A percentile compares a stretch with the other conserved stretches of the same genome.
Evolutionary conservation across 1,140 invertebrate species (phyloP).

Genomic region (Drosophila rufa): DNA sequence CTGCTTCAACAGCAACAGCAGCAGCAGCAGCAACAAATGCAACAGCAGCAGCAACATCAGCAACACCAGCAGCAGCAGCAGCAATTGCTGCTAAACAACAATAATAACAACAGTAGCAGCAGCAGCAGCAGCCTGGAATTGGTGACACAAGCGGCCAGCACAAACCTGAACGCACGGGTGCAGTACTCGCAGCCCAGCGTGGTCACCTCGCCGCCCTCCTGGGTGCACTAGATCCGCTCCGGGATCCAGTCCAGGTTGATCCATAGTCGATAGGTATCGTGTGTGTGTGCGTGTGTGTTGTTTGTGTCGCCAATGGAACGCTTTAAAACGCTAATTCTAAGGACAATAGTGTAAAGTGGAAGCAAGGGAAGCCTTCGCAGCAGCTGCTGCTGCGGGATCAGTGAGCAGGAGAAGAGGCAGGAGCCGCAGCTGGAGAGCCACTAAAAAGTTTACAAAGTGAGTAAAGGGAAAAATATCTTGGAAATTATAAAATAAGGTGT

Average conservation of each 20-base stretch:
- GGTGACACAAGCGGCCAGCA: constrained; percentile 63
- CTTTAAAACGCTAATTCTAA: constrained; percentile 70
- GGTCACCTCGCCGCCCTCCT: constrained; percentile 87
- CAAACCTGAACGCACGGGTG: constrained; percentile 78
- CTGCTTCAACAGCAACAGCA: constrained; percentile 68
- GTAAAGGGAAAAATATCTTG: constrained; percentile 18
- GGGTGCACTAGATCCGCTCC: constrained; percentile 87
- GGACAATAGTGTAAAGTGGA: constrained; percentile 72
- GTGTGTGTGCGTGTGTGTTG: constrained; percentile 18
- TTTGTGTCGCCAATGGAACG: constrained; percentile 62
- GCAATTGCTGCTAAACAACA: constrained; percentile 66
- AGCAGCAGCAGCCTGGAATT: constrained; percentile 75
- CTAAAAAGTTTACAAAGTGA: constrained; percentile 81
- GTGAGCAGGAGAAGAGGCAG: constrained; percentile 19
- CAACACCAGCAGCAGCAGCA: constrained; percentile 63
- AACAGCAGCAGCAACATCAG: constrained; percentile 58
- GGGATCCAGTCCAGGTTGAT: constrained; percentile 1
- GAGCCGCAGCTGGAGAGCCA: constrained; percentile 65
- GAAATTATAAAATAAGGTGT: too few relatives aligned
- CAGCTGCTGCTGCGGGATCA: constrained; percentile 31
- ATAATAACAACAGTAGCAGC: constrained; percentile 56
- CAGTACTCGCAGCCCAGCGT: constrained; percentile 85
- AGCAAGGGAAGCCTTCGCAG: constrained; percentile 7
- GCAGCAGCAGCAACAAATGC: constrained; percentile 66
- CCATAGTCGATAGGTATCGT: constrained; percentile 29